Base-by-base conservation (phyloP, 2,888 invertebrate species). In the Drosophila cracens region DNA sequence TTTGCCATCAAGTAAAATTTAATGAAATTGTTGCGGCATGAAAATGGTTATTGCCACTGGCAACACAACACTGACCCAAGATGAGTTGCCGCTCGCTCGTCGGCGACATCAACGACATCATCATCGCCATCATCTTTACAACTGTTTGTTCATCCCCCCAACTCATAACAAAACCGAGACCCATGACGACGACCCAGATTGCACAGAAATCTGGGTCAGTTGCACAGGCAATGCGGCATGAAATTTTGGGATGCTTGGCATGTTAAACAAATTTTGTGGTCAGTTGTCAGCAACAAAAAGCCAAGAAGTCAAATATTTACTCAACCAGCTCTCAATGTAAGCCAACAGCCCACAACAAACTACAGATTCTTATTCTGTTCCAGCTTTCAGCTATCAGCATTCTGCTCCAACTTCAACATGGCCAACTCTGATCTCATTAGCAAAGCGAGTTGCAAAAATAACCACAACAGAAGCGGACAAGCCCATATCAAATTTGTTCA, bases 21-120 rank as follows among this genome's bases (percentile, higher is more conserved):
- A 85, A 85, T 88, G 86, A 85, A 85, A 88, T 83, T 87, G 84
- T 78, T 88, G 86, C 82, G 83, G 86, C 83, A 79, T 46, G 46
- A 46, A 46, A 46, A 16, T 80, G 77, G 74, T 61, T 72, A 77
- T 74, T 79, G 71, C 76, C 74, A 73, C 16, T 70, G 74, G 75
- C 86, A 81, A 75, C 79, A 43, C 80, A 76, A 72, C 70, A 73
- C 61, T 63, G 65, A 70, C 72, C 71, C 10, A 53, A 66, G 56
- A 64, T 69, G 79, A 79, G 68, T 76, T 67, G 71, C 56, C 67
- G 34, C 36, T 53, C 64, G 43, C 36, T 57, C 58, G 53, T 73
- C 67, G 59, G 27, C 62, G 63, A 25, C 34, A 52, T 73, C 73
- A 72, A 65, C 65, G 67, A 75, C 54, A 51, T 59, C 57, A 51